Base-by-base conservation (phyloP, 2,113 vertebrate species). In the Oryzias celebensis region DNA sequence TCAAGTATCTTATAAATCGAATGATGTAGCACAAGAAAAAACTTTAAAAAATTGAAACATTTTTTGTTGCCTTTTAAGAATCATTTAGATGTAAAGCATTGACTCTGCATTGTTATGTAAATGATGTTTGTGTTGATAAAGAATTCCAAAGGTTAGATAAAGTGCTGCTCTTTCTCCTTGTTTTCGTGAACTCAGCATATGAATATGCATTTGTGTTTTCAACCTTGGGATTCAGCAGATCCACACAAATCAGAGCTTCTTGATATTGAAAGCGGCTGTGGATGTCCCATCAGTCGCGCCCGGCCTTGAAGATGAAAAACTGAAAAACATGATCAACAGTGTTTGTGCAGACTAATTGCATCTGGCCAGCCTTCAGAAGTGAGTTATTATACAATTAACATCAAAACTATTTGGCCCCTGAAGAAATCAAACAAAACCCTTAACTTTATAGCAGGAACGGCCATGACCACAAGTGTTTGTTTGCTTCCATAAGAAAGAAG, bases 171-270 rank as follows among this genome's bases (percentile, higher is more conserved):
- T 75, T 44, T 65, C 52, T 59, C 66, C 77, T 81, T 72, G 65
- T 58, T 82, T 80, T 67, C 68, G 73, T 86, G 20, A 78, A 85
- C 62, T 85, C 84, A 77, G 71, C 67, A 54, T 69, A 86, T 89
- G 75, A 85, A 86, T 89, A 87, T 89, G 80, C 72, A 87, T 81
- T 65, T 23, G 5, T 4, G 50, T 52, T 18, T 28, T 42, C 31
- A 72, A 74, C 86, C 86, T 91, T 86, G 86, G 64, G 83, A 84
- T 79, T 79, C 75, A 76, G 77, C 82, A 78, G 76, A 74, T 67
- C 69, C 62, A 31, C 51, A 65, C 71, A 65, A 80, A 82, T 82
- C 71, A 60, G 26, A 18, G 51, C 70, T 80, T 73, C 74, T 78
- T 83, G 57, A 82, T 74, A 83, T 65, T 77, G 60, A 74, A 80